Evolutionary conservation across 2,113 vertebrate species (phyloP).

Genomic region (Chionodraco myersi): DNA sequence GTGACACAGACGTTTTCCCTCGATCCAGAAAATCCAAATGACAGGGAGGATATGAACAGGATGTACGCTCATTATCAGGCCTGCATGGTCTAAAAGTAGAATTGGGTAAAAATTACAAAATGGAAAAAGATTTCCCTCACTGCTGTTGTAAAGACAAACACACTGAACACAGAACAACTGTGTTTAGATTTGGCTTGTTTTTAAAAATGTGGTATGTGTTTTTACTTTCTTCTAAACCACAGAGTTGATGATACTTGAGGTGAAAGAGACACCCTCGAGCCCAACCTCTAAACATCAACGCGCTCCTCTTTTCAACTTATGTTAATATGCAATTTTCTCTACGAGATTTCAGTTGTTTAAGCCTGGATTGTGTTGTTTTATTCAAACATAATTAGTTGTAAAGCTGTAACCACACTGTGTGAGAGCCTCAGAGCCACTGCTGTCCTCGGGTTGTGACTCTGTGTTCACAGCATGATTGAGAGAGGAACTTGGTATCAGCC

Average conservation of each 20-base stretch:
- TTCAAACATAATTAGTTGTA: conserved; percentile 77
- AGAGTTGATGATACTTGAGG: conserved; percentile 33
- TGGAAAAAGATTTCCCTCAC: conserved; percentile 6
- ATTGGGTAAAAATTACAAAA: conserved; percentile 29
- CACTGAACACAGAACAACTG: conserved; percentile 37
- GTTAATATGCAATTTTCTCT: conserved; percentile 69
- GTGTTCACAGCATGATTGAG: conserved; percentile 75
- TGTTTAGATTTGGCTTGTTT: conserved; percentile 62
- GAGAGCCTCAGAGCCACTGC: conserved; percentile 56
- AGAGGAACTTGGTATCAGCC: conserved; percentile 75
- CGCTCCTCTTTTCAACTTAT: conserved; percentile 72
- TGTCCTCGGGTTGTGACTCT: conserved; percentile 72
- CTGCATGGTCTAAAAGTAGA: conserved; percentile 25
- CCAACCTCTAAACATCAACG: conserved; percentile 59
- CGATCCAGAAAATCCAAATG: conserved; percentile 64
- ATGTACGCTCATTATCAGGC: conserved; percentile 58
- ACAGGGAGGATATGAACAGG: conserved; percentile 60
- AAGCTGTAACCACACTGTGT: conserved; percentile 39
- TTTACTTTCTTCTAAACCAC: conserved; percentile 46
- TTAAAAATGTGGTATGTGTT: conserved; percentile 59
- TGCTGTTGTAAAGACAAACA: conserved; percentile 61
- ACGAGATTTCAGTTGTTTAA: conserved; percentile 67
- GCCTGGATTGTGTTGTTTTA: conserved; percentile 74
- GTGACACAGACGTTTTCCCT: conserved; percentile 64
- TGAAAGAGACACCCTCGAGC: conserved; percentile 53